Base-by-base conservation (phyloP, 2,797 vertebrate genomes). In the Ptychadena robeensis region DNA sequence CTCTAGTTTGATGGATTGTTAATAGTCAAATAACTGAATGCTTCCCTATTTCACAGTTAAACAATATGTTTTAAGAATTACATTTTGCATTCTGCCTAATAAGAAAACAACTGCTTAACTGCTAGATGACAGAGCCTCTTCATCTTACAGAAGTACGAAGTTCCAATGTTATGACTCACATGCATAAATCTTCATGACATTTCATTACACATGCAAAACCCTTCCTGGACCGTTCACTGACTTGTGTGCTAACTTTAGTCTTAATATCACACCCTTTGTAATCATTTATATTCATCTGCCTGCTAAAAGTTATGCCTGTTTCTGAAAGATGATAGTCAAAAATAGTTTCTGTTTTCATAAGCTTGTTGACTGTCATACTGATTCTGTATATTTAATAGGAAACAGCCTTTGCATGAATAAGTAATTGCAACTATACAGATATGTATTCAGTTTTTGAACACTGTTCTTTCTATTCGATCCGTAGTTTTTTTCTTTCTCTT, bases 171-270 rank as follows among this genome's bases (percentile, higher is more conserved):
- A 66, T 84, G 82, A 84, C 61, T 84, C 82, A 74, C 44, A 44
- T 40, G 32, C 69, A 79, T 73, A 84, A 81, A 80, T 80, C 78
- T 85, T 80, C 65, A 65, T 81, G 83, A 81, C 83, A 85, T 81
- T 75, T 71, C 78, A 85, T 85, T 80, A 80, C 83, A 70, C 35
- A 80, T 76, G 78, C 83, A 85, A 70, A 71, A 80, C 37, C 53
- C 68, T 84, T 85, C 72, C 72, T 81, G 72, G 71, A 85, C 75
- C 65, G 71, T 85, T 64, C 57, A 75, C 11, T 38, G 27, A 75
- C 38, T 80, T 75, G 32, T 31, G 57, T 70, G 65, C 68, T 70
- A 70, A 76, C 53, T 80, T 57, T 65, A 70, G 65, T 80, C 76
- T 80, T 66, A 65, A 53, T 69, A 70, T 85, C 71, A 71, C 78